Percentiles rank a stretch among this genome's conserved stretches.
Conservation (phyloP, 2,797 vertebrate species). For the Odontamblyopus rebecca region DNA sequence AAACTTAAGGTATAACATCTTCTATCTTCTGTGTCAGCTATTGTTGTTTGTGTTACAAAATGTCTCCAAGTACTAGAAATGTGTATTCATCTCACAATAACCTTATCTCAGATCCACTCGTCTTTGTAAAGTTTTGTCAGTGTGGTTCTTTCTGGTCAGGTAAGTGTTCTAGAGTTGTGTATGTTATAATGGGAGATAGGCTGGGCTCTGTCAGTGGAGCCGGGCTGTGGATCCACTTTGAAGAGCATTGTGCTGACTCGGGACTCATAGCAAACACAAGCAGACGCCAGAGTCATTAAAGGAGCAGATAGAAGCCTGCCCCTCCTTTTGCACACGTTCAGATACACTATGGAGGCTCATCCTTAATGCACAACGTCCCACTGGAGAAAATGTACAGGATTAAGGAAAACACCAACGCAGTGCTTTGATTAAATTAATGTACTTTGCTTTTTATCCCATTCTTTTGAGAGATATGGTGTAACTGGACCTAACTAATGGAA, state of each 20-base stretch:
- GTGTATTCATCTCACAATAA: no score
- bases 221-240: constrained; percentile 60
- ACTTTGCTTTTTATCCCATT: neutral
- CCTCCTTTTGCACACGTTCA: constrained; percentile 59
- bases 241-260: constrained; percentile 68
- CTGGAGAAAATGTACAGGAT: constrained; percentile 43
- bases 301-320: constrained; percentile 57
- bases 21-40: no score
- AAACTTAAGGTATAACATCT: no score
- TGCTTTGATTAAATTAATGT: neutral
- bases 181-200: constrained; percentile 18
- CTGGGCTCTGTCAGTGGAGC: constrained; percentile 53
- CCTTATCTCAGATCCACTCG: no score
- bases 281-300: constrained; percentile 69
- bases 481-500: constrained; percentile 56
- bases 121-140: neutral
- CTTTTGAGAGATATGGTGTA: constrained; percentile 36
- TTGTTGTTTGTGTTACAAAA: no score
- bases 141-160: no score
- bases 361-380: constrained; percentile 56
- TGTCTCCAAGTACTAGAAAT: no score
- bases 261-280: constrained; percentile 63
- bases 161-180: neutral
- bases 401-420: constrained; percentile 26
- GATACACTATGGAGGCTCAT: constrained; percentile 52